Conservation (phyloP, 2,888 invertebrate genomes). For the Chrysolina americana region DNA sequence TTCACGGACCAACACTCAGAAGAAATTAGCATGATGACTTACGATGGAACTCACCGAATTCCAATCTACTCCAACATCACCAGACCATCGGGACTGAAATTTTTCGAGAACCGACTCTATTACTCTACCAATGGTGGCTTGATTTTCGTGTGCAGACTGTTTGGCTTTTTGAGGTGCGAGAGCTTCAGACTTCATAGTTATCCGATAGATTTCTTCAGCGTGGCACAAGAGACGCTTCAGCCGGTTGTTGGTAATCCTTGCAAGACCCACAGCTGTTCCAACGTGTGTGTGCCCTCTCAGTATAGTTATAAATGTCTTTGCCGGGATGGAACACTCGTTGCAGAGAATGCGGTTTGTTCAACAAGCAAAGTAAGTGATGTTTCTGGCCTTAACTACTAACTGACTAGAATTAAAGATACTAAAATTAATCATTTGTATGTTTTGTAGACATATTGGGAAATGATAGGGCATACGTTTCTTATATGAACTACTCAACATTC, state of each 20-base stretch:
- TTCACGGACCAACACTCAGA: slow-evolving; percentile 79
- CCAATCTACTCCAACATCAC: slow-evolving; percentile 70
- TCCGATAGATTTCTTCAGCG: slow-evolving; percentile 71
- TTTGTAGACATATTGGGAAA: no score
- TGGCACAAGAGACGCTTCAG: slow-evolving; percentile 74
- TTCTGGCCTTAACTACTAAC: no score
- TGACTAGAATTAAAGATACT: no score
- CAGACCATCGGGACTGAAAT: slow-evolving; percentile 77
- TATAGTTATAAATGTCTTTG: slow-evolving; percentile 72
- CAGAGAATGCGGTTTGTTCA: slow-evolving; percentile 64
- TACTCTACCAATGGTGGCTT: slow-evolving; percentile 75
- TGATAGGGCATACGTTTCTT: no score
- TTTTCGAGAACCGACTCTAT: slow-evolving; percentile 85
- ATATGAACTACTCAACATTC: no score
- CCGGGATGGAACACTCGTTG: slow-evolving; percentile 69
- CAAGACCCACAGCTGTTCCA: slow-evolving; percentile 71
- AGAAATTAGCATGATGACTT: slow-evolving; percentile 67
- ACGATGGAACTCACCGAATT: slow-evolving; percentile 69
- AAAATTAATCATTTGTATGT: no score
- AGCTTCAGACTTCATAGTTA: slow-evolving; percentile 68
- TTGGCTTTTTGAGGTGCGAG: slow-evolving; percentile 71
- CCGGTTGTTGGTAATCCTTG: slow-evolving; percentile 72
- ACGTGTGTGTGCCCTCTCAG: slow-evolving; percentile 75
- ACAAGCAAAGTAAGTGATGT: slow-evolving; percentile 32
- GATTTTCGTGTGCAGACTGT: slow-evolving; percentile 75